Conservation (phyloP, 2,797 vertebrate genomes). For the Pantherophis vulpinus region DNA sequence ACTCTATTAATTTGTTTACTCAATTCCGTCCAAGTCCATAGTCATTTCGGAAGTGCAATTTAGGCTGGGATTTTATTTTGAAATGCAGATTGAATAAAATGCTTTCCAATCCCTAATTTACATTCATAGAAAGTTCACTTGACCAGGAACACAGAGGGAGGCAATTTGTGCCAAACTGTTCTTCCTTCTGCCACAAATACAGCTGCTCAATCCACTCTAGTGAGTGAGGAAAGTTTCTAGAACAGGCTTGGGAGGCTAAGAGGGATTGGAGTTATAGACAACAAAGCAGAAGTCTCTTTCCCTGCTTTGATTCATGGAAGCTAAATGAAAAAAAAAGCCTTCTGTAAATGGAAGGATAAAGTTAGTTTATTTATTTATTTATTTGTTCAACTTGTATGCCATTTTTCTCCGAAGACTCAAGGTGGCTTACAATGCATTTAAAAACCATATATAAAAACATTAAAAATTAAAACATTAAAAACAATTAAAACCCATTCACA, state of each 20-base stretch:
- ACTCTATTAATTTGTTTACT: too few relatives aligned
- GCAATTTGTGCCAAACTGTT: neutral
- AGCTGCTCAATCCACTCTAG: neutral
- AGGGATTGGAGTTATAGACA: neutral
- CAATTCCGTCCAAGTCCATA: neutral
- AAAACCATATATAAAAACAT: too few relatives aligned
- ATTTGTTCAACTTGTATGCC: too few relatives aligned
- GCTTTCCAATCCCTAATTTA: neutral
- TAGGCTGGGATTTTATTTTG: neutral
- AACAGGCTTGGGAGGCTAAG: neutral
- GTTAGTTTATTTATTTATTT: neutral
- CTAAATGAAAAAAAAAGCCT: neutral
- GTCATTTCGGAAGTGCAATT: neutral
- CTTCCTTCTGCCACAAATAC: neutral
- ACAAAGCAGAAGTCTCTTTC: neutral
- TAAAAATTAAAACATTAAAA: too few relatives aligned
- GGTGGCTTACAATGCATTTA: too few relatives aligned
- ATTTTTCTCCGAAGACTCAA: too few relatives aligned
- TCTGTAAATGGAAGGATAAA: neutral
- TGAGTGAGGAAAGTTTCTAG: neutral
- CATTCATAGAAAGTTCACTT: neutral
- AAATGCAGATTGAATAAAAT: neutral
- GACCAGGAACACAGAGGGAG: neutral
- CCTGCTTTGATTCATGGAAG: neutral
- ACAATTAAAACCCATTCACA: too few relatives aligned